These are phyloP conservation scores for Iselma pallidipennis DNA, from an alignment of 2,888 invertebrate genomes.

Conservation along the genomic window DNA sequence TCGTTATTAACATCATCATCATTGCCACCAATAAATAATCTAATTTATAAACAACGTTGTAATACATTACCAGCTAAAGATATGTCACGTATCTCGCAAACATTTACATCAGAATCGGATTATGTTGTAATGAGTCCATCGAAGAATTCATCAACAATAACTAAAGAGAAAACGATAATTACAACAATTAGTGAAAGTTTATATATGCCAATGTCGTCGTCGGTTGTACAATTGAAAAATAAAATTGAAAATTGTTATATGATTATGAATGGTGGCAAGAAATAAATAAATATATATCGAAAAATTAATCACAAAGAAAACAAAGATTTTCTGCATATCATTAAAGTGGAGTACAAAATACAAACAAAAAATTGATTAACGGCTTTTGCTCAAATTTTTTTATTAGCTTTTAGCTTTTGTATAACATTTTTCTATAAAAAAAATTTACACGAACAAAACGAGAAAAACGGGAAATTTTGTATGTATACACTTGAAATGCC, in stretches of 20 bases:
- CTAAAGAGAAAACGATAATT: constrained; percentile 33
- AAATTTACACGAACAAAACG: background rate
- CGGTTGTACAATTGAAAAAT: constrained; percentile 41
- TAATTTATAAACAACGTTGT: constrained; percentile 42
- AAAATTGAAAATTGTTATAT: constrained; percentile 46
- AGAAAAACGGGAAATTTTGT: background rate
- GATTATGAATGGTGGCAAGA: constrained; percentile 45
- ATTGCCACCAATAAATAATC: constrained; percentile 51
- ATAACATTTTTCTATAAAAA: background rate
- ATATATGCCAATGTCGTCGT: constrained; percentile 53
- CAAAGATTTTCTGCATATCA: background rate
- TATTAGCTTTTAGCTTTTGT: constrained; percentile 12
- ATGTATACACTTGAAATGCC: constrained; percentile 22
- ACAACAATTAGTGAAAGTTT: constrained; percentile 38
- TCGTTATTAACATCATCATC: too few species aligned
- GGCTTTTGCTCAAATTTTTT: constrained; percentile 22
- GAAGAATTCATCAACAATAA: constrained; percentile 26
- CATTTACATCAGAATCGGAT: constrained; percentile 46
- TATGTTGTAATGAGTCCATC: constrained; percentile 51
- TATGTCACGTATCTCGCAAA: constrained; percentile 49
- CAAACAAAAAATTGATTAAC: background rate
- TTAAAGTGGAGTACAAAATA: constrained; percentile 16
- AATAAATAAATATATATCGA: constrained; percentile 9
- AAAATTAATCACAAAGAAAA: background rate
- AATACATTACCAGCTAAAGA: constrained; percentile 52